Percentiles rank a stretch among this genome's conserved stretches.
Evolutionary conservation across 2,113 vertebrate genomes (phyloP).

Genomic region (Macquaria australasica): DNA sequence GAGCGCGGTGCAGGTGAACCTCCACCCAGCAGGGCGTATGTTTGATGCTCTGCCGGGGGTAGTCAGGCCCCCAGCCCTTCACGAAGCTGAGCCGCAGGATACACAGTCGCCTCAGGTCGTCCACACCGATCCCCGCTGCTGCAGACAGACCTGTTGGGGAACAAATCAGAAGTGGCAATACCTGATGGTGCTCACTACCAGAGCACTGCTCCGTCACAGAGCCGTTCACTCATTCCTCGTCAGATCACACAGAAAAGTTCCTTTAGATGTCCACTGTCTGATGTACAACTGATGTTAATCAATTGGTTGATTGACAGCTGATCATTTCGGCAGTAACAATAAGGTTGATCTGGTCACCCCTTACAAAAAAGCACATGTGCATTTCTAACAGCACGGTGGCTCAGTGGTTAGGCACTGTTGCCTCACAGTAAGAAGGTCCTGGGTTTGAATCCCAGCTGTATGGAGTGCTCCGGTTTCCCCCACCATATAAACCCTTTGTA

Average conservation of each 20-base stretch:
- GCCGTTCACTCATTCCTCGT: background rate
- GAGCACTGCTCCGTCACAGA: background rate
- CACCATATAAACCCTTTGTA: too few relatives aligned
- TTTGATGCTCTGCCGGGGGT: conserved; percentile 87
- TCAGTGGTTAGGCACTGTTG: too few relatives aligned
- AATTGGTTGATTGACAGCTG: too few relatives aligned
- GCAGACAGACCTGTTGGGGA: conserved; percentile 80
- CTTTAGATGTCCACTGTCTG: background rate
- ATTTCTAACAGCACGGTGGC: background rate
- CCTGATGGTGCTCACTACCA: background rate
- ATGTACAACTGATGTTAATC: too few relatives aligned
- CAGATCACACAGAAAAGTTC: background rate
- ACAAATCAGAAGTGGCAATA: background rate
- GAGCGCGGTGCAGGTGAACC: conserved; percentile 85
- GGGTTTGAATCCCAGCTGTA: too few relatives aligned
- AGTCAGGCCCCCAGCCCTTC: conserved; percentile 88
- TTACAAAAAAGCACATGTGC: too few relatives aligned
- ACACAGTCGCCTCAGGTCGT: conserved; percentile 84
- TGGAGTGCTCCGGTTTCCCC: too few relatives aligned
- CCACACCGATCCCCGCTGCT: conserved; percentile 85
- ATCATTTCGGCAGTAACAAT: background rate
- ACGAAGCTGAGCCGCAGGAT: conserved; percentile 87
- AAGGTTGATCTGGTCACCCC: background rate
- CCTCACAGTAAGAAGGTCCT: too few relatives aligned
- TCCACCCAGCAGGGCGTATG: conserved; percentile 89